Percentiles rank a stretch among this genome's conserved stretches.
Conservation (phyloP, 2,797 vertebrate genomes). For the Acrossocheilus fasciatus region DNA sequence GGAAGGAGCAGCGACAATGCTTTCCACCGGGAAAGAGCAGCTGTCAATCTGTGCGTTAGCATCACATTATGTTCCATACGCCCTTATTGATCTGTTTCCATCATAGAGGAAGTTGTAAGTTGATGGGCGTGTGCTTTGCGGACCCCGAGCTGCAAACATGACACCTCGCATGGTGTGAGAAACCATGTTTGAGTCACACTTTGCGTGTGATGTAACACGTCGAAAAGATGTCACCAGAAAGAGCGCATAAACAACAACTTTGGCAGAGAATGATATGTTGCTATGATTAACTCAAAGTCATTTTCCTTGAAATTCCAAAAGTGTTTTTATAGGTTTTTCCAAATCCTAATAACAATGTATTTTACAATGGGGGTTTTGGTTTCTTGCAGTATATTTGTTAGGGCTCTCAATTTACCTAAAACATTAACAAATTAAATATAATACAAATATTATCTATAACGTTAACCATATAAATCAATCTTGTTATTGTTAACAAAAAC, state of each 20-base stretch:
- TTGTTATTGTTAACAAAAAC: not conserved
- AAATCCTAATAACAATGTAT: not conserved
- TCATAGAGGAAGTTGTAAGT: constrained; percentile 20
- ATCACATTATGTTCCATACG: not conserved
- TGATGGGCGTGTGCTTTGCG: not conserved
- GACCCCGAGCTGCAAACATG: not conserved
- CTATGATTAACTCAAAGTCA: not conserved
- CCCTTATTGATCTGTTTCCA: constrained; percentile 14
- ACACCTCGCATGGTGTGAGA: not conserved
- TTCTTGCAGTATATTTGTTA: not conserved
- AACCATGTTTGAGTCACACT: constrained; percentile 20
- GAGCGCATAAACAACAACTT: constrained; percentile 8
- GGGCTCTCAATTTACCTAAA: not conserved
- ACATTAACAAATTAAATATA: not conserved
- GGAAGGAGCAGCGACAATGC: not conserved
- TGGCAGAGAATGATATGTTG: not conserved
- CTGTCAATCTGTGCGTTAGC: not conserved
- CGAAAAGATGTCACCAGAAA: not conserved
- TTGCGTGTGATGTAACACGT: not conserved
- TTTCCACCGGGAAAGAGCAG: not conserved
- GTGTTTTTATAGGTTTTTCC: not conserved
- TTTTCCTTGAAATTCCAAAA: not conserved
- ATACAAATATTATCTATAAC: not conserved
- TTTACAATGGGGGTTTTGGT: not conserved
- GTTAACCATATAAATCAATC: not conserved